Base-by-base conservation (phyloP, 23 tunicate species). In the Trididemnum miniatum region DNA sequence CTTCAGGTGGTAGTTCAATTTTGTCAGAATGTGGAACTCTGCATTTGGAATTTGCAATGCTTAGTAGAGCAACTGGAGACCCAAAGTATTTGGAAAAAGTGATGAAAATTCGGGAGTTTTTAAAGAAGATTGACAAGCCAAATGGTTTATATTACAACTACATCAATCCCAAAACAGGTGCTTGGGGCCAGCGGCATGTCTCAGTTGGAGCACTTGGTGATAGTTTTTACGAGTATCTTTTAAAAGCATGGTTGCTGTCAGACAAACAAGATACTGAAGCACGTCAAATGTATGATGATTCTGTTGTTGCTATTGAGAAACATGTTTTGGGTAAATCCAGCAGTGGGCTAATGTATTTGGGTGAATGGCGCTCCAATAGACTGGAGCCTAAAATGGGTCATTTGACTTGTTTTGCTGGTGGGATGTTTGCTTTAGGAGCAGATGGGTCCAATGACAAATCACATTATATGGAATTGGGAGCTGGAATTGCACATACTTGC, bases 121-220 rank as follows among this genome's bases (percentile, higher is more conserved):
- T 95, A 59, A 71, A 86, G 40, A 87, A 89, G 34, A 88, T 71
- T 20, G 89, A 90, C 54, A 87, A 86, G 54, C 94, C 89, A 1
- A 86, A 87, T 65, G 95, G 95, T 15, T 64, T 95, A n/a, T 95
- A 95, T 79, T 85, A 85, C 26, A 89, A 89, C 73, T 95, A 90
- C 80, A 64, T 95, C 7, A 73, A 95, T 65, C 99, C 99, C 7
- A 77, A 82, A 35, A 95, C 96, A 2, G 96, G 92, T 30, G 87
- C 86, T 5, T 95, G 99, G 99, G 99, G 99, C 0, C 92, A 86
- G 75, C 62, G 89, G 15, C 99, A 89, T 83, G 99, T 94, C 4
- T 95, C 99, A 12, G 82, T 95, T 0, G 99, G 99, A 2, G 99
- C 96, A 1, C 76, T 95, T 24, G 99, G 99, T 64, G 99, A 95